Percentiles rank a stretch among this genome's conserved stretches.
Evolutionary conservation across 2,113 vertebrate genomes (phyloP).

Genomic region (Gadus macrocephalus): DNA sequence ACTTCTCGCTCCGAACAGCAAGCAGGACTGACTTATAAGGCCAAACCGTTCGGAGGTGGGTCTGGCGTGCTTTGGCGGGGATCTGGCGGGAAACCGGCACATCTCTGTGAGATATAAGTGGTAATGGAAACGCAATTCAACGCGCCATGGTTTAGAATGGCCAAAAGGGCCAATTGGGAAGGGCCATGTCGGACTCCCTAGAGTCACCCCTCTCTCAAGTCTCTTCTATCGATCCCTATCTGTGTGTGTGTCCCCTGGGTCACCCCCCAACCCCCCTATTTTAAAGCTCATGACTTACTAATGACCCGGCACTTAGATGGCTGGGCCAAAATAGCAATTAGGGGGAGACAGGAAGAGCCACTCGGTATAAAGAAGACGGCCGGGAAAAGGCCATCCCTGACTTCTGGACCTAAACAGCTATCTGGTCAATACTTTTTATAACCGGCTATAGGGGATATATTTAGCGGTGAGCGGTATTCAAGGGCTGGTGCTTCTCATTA

Average conservation of each 20-base stretch:
- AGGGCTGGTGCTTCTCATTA: neutral
- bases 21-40: too few relatives aligned
- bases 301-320: neutral
- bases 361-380: too few relatives aligned
- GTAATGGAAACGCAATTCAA: too few relatives aligned
- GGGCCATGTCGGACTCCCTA: neutral
- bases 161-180: too few relatives aligned
- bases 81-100: too few relatives aligned
- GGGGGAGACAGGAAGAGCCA: neutral
- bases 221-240: conserved; percentile 10
- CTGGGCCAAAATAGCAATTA: neutral
- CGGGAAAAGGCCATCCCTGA: too few relatives aligned
- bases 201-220: too few relatives aligned
- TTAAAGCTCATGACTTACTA: neutral
- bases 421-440: neutral
- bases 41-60: too few relatives aligned
- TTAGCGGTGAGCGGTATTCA: too few relatives aligned
- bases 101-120: too few relatives aligned
- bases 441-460: neutral
- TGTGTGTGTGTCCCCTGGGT: neutral
- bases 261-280: neutral
- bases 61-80: too few relatives aligned
- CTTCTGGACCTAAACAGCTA: neutral
- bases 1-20: neutral
- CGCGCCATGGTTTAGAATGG: conserved; percentile 4